These are phyloP conservation scores for Cyprinodon diabolis DNA, from an alignment of 2,797 vertebrate species.

Conservation along the genomic window DNA sequence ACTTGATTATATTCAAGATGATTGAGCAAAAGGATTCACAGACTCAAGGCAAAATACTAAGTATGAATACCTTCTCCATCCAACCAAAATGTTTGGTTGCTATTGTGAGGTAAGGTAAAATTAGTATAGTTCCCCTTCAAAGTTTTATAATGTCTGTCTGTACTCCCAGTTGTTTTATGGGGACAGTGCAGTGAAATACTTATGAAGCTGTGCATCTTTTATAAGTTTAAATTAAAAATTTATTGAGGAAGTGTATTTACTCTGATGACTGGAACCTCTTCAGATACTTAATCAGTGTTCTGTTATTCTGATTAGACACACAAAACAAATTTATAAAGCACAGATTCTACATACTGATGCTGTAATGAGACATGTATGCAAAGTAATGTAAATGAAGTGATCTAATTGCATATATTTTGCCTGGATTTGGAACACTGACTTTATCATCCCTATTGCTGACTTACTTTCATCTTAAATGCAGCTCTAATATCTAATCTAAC, in stretches of 20 bases:
- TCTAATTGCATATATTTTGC: conserved; percentile 3
- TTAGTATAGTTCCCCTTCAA: neutral
- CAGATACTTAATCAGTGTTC: neutral
- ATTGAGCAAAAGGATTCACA: no score
- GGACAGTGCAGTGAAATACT: neutral
- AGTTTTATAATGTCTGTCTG: neutral
- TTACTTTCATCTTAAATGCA: conserved; percentile 2
- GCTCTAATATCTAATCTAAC: neutral
- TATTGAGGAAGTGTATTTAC: neutral
- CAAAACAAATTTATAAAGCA: neutral
- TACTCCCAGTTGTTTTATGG: neutral
- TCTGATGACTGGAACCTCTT: neutral
- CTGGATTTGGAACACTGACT: conserved; percentile 8
- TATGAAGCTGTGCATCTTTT: neutral
- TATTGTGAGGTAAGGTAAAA: neutral
- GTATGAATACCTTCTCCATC: no score
- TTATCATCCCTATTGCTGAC: conserved; percentile 5
- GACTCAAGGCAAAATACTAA: no score
- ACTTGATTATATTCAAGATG: no score
- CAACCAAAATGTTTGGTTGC: no score
- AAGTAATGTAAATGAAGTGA: conserved; percentile 1
- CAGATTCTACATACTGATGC: neutral
- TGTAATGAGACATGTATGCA: conserved; percentile 7
- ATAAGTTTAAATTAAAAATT: conserved; percentile 11
- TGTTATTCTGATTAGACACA: neutral